These are phyloP conservation scores for Ranitomeya variabilis DNA, from an alignment of 2,113 vertebrate species.

Conservation along the genomic window DNA sequence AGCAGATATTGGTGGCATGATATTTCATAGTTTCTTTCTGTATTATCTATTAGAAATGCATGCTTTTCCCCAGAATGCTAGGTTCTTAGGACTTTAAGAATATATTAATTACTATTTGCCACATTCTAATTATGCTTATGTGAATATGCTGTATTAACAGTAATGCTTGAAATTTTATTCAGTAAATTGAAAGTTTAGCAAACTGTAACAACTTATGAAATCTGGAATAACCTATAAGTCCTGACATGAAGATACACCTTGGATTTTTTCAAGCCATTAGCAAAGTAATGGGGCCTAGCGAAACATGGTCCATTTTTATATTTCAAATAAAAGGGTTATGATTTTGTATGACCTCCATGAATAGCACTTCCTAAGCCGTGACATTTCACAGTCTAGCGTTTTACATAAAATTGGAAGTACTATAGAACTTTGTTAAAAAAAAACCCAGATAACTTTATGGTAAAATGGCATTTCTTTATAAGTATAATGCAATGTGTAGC, in stretches of 20 bases:
- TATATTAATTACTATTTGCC: background rate
- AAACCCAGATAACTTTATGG: background rate
- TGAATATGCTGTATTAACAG: background rate
- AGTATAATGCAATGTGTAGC: too few species aligned
- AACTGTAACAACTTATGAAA: slow-evolving; percentile 8
- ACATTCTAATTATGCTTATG: background rate
- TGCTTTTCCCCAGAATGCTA: too few species aligned
- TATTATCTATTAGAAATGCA: too few species aligned
- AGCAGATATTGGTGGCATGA: too few species aligned
- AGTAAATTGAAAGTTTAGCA: background rate
- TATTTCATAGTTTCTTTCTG: too few species aligned
- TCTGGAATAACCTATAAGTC: slow-evolving; percentile 41
- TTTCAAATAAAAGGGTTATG: slow-evolving; percentile 32
- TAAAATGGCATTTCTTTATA: too few species aligned
- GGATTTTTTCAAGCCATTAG: slow-evolving; percentile 41
- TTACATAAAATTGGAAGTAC: background rate
- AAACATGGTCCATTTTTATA: slow-evolving; percentile 23
- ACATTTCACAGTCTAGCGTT: slow-evolving; percentile 13
- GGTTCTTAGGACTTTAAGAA: too few species aligned
- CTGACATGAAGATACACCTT: slow-evolving; percentile 34
- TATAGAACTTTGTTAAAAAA: background rate
- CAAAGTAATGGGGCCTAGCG: slow-evolving; percentile 28
- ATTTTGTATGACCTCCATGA: background rate
- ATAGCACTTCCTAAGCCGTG: slow-evolving; percentile 4
- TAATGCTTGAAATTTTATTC: background rate